These are phyloP conservation scores for Crotalus helleri DNA, from an alignment of 2,113 vertebrate species.

Conservation along the genomic window DNA sequence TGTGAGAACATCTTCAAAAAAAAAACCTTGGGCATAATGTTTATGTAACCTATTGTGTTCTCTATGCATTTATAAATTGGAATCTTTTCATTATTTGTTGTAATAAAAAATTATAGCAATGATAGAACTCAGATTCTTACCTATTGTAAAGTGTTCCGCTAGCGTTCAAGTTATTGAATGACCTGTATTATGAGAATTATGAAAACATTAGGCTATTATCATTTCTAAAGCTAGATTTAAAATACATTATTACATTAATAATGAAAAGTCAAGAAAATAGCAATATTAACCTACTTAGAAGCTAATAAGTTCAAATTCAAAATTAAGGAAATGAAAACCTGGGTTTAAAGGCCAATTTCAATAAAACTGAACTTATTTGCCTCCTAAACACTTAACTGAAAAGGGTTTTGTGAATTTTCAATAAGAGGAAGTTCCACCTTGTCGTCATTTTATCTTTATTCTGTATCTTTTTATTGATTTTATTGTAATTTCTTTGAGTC, in stretches of 20 bases:
- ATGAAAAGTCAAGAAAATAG: neutral
- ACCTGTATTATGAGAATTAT: neutral
- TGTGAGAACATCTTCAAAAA: neutral
- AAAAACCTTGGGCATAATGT: neutral
- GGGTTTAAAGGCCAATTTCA: neutral
- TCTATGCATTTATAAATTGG: neutral
- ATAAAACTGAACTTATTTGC: neutral
- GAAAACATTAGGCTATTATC: neutral
- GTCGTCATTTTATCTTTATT: neutral
- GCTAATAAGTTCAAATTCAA: neutral
- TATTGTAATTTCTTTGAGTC: neutral
- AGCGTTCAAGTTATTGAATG: neutral
- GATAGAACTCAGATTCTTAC: neutral
- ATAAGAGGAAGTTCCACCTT: neutral
- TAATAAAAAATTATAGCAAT: neutral
- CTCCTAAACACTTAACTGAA: neutral
- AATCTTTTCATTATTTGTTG: neutral
- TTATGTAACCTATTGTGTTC: neutral
- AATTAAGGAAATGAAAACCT: neutral
- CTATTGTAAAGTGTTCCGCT: neutral
- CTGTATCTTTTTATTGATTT: neutral
- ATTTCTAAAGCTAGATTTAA: neutral
- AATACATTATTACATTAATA: neutral
- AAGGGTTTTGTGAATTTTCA: neutral
- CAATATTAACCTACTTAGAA: neutral